phyloP scores from a whole-genome alignment of 1,140 invertebrate species.

The Araneus ventricosus region DNA sequence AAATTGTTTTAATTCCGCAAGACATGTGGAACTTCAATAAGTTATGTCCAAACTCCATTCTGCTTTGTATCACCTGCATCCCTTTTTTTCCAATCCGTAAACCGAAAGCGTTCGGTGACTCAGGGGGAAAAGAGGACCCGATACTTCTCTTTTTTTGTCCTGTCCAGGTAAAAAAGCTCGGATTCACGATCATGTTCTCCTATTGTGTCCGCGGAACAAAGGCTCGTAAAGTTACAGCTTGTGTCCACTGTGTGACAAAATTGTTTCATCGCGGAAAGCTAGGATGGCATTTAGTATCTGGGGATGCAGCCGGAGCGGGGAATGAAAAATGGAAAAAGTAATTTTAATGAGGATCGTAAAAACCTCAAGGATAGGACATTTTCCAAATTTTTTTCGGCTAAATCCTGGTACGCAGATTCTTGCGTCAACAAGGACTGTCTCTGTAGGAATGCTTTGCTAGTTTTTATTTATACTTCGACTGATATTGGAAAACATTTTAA shows the following conservation, averaged over 20 bases:
- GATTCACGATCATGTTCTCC: neutral
- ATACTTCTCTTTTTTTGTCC: neutral
- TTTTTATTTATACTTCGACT: too few relatives aligned
- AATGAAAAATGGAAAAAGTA: neutral
- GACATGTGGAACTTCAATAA: neutral
- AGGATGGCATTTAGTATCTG: neutral
- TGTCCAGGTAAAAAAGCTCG: neutral
- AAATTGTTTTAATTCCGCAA: neutral
- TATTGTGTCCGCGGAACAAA: constrained; percentile 29
- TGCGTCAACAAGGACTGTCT: too few relatives aligned
- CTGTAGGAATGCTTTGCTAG: too few relatives aligned
- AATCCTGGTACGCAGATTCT: too few relatives aligned
- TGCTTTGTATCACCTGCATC: neutral
- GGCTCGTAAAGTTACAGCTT: constrained; percentile 43
- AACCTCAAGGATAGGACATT: neutral
- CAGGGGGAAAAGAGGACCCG: neutral
- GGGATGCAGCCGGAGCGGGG: neutral
- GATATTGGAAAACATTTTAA: too few relatives aligned
- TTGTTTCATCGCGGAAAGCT: neutral
- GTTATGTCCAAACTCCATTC: neutral
- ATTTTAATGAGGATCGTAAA: neutral
- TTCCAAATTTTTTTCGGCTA: neutral
- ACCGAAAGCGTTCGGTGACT: neutral
- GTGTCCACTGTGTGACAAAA: neutral
- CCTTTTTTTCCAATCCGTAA: neutral